Evolutionary conservation across 1,140 invertebrate genomes (phyloP).

Genomic region (Telenomus remus): DNA sequence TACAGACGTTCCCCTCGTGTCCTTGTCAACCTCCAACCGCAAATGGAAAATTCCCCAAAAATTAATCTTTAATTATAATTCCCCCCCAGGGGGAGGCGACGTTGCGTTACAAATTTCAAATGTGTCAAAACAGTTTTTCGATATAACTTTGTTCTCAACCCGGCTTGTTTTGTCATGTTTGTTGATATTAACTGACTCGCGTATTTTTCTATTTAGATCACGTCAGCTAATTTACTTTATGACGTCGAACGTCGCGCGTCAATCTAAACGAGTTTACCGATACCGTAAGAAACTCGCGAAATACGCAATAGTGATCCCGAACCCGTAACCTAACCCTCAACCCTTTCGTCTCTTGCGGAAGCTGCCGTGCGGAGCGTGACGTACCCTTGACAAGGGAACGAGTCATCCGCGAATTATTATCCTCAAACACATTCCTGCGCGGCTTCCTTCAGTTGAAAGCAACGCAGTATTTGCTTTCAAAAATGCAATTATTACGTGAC

Average conservation of each 20-base stretch:
- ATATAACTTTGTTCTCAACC: not conserved
- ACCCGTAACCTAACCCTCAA: slow-evolving; percentile 40
- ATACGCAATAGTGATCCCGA: slow-evolving; percentile 52
- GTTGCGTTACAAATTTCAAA: slow-evolving; percentile 4
- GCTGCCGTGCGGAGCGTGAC: slow-evolving; percentile 55
- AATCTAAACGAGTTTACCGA: slow-evolving; percentile 38
- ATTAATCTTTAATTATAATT: slow-evolving; percentile 57
- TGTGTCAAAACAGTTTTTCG: not conserved
- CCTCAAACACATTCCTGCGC: slow-evolving; percentile 53
- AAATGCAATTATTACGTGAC: slow-evolving; percentile 29
- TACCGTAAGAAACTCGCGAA: slow-evolving; percentile 49
- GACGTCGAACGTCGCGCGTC: slow-evolving; percentile 15
- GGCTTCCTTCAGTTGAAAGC: slow-evolving; percentile 12
- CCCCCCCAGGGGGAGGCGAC: slow-evolving; percentile 3
- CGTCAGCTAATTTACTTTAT: no score
- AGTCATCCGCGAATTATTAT: slow-evolving; percentile 63
- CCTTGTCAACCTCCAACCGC: slow-evolving; percentile 65
- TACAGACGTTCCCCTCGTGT: slow-evolving; percentile 67
- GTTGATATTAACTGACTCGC: not conserved
- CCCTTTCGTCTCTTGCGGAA: slow-evolving; percentile 60
- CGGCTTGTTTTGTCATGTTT: slow-evolving; percentile 1
- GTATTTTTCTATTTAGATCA: no score
- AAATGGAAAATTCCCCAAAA: slow-evolving; percentile 74
- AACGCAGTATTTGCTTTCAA: slow-evolving; percentile 22
- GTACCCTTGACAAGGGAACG: slow-evolving; percentile 59